Evolutionary conservation across 1,140 invertebrate species (phyloP).

Genomic region (Solenopsis invicta): DNA sequence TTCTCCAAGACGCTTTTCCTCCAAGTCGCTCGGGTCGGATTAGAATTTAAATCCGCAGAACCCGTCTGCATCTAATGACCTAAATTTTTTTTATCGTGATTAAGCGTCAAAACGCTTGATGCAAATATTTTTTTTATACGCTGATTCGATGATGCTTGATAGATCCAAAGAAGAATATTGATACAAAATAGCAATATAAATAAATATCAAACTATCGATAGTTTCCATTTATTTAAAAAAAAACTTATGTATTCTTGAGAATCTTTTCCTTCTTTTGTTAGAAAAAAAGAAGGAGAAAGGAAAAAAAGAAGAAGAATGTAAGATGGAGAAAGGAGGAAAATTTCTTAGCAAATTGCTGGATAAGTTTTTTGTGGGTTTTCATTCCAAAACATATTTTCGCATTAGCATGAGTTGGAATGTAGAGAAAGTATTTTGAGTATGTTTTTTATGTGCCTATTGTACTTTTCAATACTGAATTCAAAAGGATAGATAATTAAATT

Average conservation of each 20-base stretch:
- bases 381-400: no score
- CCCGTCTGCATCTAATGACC: constrained; percentile 67
- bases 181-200: not conserved
- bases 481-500: no score
- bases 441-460: no score
- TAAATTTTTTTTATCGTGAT: constrained; percentile 72
- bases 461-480: no score
- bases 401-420: no score
- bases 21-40: constrained; percentile 66
- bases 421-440: no score
- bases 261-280: not conserved
- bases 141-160: not conserved
- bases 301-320: no score
- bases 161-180: not conserved
- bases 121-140: not conserved
- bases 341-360: no score
- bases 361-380: no score
- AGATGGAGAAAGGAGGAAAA: no score
- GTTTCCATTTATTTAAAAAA: not conserved
- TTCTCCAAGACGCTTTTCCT: constrained; percentile 29
- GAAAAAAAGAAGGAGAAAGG: no score
- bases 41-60: constrained; percentile 79
- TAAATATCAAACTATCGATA: not conserved
- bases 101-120: constrained; percentile 42
- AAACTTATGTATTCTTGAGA: not conserved